Evolutionary conservation across 2,888 invertebrate genomes (phyloP).

Genomic region (Xiphydria camelus): DNA sequence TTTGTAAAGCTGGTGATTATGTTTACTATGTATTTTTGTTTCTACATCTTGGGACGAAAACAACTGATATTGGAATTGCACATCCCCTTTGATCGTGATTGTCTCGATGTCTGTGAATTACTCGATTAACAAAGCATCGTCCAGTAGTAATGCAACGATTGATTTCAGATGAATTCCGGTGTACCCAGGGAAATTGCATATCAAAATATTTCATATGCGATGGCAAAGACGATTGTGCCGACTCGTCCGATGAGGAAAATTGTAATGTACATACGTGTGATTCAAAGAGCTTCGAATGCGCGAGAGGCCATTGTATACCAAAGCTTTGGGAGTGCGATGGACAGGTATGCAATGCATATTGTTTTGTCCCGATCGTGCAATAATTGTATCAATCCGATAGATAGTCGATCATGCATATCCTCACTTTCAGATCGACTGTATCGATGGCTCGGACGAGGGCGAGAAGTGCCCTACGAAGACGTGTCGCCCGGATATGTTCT

Average conservation of each 20-base stretch:
- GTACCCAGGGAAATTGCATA: slow-evolving; percentile 72
- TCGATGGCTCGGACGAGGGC: slow-evolving; percentile 51
- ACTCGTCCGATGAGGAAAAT: slow-evolving; percentile 72
- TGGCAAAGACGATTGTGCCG: slow-evolving; percentile 73
- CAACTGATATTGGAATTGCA: too few relatives aligned
- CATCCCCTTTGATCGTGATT: too few relatives aligned
- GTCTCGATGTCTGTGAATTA: too few relatives aligned
- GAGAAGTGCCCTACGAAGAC: slow-evolving; percentile 26
- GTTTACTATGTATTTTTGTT: too few relatives aligned
- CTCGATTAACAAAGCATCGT: too few relatives aligned
- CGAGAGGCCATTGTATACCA: slow-evolving; percentile 53
- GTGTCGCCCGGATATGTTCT: slow-evolving; percentile 55
- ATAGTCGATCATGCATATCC: too few relatives aligned
- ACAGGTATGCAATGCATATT: too few relatives aligned
- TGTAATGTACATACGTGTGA: slow-evolving; percentile 48
- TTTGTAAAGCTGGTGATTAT: slow-evolving; percentile 24
- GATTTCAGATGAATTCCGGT: slow-evolving; percentile 61
- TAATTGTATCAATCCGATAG: too few relatives aligned
- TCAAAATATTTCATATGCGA: slow-evolving; percentile 72
- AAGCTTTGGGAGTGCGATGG: slow-evolving; percentile 57
- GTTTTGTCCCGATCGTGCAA: too few relatives aligned
- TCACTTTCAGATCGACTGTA: slow-evolving; percentile 41
- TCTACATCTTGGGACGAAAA: too few relatives aligned
- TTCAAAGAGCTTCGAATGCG: slow-evolving; percentile 44
- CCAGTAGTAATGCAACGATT: too few relatives aligned